Conservation (phyloP, 1,140 invertebrate species). For the Pristionchus pacificus region DNA sequence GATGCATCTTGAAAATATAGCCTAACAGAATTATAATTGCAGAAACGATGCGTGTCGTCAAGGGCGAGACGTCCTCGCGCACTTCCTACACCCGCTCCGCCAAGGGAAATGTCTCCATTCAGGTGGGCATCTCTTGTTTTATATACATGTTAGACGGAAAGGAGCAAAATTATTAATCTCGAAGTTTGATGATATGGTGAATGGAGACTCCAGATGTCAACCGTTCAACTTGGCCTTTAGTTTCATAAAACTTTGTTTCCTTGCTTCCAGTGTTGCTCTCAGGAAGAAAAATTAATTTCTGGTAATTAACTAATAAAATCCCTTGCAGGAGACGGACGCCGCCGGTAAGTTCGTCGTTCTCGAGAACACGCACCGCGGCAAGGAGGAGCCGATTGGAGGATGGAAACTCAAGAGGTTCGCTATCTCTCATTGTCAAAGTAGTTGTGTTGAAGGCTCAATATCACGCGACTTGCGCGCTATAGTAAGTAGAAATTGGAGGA, state of each 20-base stretch:
- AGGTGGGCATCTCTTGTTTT: no score
- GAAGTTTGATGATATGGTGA: no score
- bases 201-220: no score
- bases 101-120: conserved; percentile 58
- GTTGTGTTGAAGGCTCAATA: no score
- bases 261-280: conserved; percentile 28
- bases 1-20: neutral
- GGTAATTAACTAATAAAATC: neutral
- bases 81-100: conserved; percentile 63
- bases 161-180: no score
- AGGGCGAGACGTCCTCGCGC: conserved; percentile 62
- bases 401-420: conserved; percentile 51
- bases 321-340: conserved; percentile 28
- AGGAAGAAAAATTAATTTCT: neutral
- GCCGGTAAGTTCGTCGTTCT: conserved; percentile 43
- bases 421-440: no score
- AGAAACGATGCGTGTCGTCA: conserved; percentile 57
- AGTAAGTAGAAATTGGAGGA: no score
- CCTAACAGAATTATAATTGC: conserved; percentile 16
- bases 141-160: no score
- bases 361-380: conserved; percentile 55
- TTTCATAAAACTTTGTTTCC: no score
- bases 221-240: no score
- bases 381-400: conserved; percentile 53
- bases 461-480: no score